phyloP scores from a whole-genome alignment of 1,140 invertebrate species.

The Acyrthosiphon pisum region DNA sequence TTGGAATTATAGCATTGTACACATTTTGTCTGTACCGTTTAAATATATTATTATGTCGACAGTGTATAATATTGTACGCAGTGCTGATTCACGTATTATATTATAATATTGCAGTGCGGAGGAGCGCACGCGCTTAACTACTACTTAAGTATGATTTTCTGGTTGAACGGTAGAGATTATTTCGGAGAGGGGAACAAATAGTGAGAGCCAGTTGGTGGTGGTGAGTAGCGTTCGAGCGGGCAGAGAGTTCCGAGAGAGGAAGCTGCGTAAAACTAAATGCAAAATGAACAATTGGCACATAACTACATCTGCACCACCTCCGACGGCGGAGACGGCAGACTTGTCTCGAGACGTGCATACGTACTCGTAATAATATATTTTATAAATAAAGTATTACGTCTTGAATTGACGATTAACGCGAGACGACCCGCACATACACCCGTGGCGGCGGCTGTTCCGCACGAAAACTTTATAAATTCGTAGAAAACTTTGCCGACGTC shows the following conservation, averaged over 20 bases:
- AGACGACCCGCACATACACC: background rate
- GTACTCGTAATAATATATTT: background rate
- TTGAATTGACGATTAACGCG: conserved; percentile 14
- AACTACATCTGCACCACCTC: background rate
- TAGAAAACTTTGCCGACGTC: background rate
- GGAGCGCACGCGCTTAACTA: background rate
- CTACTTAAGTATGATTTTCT: background rate
- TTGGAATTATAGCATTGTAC: background rate
- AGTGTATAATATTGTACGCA: background rate
- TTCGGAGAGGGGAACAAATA: background rate
- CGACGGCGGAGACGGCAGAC: background rate
- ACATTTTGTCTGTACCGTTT: background rate
- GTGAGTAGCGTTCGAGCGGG: background rate
- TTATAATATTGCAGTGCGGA: background rate
- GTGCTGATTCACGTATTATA: background rate
- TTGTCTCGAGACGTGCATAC: background rate
- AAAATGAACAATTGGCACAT: background rate
- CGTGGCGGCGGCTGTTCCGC: background rate
- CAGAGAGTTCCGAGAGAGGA: background rate
- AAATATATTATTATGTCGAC: background rate
- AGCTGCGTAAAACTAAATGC: background rate
- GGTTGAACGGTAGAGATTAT: background rate
- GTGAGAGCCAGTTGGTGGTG: background rate
- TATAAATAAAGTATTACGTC: background rate
- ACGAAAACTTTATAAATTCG: background rate